phyloP scores from a whole-genome alignment of 2,888 invertebrate genomes.

The Muscina levida region DNA sequence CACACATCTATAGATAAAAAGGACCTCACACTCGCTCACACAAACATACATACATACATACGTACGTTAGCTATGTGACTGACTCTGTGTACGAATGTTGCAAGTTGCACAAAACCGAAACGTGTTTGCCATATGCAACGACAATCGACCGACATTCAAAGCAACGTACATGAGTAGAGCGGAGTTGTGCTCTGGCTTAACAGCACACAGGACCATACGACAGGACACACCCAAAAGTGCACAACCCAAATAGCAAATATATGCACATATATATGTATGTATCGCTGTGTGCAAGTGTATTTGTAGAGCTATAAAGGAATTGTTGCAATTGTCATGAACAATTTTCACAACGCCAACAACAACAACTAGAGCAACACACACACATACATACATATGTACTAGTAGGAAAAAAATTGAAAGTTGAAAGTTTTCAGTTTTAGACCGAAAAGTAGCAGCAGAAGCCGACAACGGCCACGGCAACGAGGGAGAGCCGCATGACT shows the following conservation, averaged over 20 bases:
- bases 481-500: neutral
- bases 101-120: constrained; percentile 47
- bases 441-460: neutral
- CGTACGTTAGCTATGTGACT: neutral
- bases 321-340: constrained; percentile 59
- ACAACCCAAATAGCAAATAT: constrained; percentile 58
- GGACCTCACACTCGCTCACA: neutral
- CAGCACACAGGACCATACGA: constrained; percentile 30
- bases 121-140: constrained; percentile 54
- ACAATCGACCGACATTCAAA: constrained; percentile 17
- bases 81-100: constrained; percentile 19
- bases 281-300: too few relatives aligned
- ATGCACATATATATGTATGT: neutral
- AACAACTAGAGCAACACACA: constrained; percentile 23
- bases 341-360: constrained; percentile 41
- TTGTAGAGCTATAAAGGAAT: constrained; percentile 17
- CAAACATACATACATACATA: neutral
- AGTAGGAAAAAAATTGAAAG: constrained; percentile 54
- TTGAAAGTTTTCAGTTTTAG: constrained; percentile 28
- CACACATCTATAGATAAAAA: neutral
- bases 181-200: constrained; percentile 4
- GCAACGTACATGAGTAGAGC: neutral
- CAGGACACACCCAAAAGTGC: constrained; percentile 66
- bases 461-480: neutral
- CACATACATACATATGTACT: neutral